Base-by-base conservation (phyloP, 1,140 invertebrate genomes). In the Coelopa frigida region DNA sequence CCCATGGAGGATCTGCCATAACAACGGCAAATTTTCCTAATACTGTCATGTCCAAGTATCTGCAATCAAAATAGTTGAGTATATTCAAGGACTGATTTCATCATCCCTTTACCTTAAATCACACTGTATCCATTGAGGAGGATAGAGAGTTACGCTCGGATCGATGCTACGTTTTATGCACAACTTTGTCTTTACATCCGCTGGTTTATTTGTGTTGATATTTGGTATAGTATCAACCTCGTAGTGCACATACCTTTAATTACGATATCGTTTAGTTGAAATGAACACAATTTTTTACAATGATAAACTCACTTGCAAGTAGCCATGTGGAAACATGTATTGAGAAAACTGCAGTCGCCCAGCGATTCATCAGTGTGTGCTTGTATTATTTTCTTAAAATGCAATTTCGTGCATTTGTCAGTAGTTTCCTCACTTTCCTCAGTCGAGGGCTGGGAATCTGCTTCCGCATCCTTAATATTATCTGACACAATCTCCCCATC, bases 291-390 rank as follows among this genome's bases (percentile, higher is more conserved):
- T 5, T 22, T 14, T 18, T 31, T 43, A 24, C 4, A 14, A 22
- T 5, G 1, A 5, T 17, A 24, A 12, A 29, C 48, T 68, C 63
- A 85, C 82, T 97, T 98, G 79, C 94, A 98, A 37, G 88, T 93
- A 55, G 97, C 93, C 94, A 98, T 98, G 65, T 98, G 94, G 64
- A 98, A 98, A 68, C 94, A 98, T 1, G 94, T 98, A 65, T 98
- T 98, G 0, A 98, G 76, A 71, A 98, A 98, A 32, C 93, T 97
- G 70, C 94, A 98, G 67, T 98, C 94, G 0, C 94, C 94, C 5
- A 98, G 74, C 0, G 88, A 82, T 71, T 97, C 94, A 70, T 98
- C 95, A 0, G 95, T 98, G 67, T 98, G 94, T 49, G 83, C 80
- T 68, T 97, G 92, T 51, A 98, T 94, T 47, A 98, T 98, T 75